Base-by-base conservation (phyloP, 2,113 vertebrate species). In the Psephotus haematonotus region DNA sequence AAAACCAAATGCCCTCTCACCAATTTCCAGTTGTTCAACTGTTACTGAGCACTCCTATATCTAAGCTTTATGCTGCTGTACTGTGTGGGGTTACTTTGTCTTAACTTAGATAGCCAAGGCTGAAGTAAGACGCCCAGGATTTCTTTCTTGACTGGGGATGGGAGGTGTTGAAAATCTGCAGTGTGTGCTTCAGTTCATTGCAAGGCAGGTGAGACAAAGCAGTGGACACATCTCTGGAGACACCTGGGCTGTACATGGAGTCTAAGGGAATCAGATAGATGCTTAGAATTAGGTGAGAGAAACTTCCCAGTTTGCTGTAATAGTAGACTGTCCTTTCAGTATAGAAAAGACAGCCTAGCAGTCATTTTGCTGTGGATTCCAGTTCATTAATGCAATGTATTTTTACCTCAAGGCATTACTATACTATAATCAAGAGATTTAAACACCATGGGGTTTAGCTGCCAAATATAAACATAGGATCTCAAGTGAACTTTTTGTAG, bases 211-310 rank as follows among this genome's bases (percentile, higher is more conserved):
- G 17, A 82, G 43, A n/a, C 37, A 49, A 79, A 82, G 43, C 39
- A 92, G 18, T 46, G 67, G 2, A 55, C 46, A n/a, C 29, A 25
- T 13, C 55, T 63, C 62, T 60, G 47, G 19, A 90, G 18, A 11
- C 78, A 33, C 35, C 33, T 18, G 4, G 41, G 18, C n/a, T 64
- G 7, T 0, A 2, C 2, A 8, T 11, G 27, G 9, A 80, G 20
- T 46, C 24, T 25, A 15, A 85, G 7, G 17, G 13, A 4, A 63
- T 43, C 20, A 24, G n/a, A 69, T 24, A 70, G n/a, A 53, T 1
- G 7, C 27, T 75, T 85, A 18, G 79, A 88, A 75, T 85, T 60
- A 72, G 52, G 41, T 60, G 47, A 75, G 15, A 67, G 18, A 57
- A 68, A 39, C 23, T 60, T 82, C 8, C 39, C 27, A 68, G 16